A percentile compares a stretch with the other conserved stretches of the same genome.
phyloP scores from a whole-genome alignment of 2,797 vertebrate genomes.

The Lates japonicus region DNA sequence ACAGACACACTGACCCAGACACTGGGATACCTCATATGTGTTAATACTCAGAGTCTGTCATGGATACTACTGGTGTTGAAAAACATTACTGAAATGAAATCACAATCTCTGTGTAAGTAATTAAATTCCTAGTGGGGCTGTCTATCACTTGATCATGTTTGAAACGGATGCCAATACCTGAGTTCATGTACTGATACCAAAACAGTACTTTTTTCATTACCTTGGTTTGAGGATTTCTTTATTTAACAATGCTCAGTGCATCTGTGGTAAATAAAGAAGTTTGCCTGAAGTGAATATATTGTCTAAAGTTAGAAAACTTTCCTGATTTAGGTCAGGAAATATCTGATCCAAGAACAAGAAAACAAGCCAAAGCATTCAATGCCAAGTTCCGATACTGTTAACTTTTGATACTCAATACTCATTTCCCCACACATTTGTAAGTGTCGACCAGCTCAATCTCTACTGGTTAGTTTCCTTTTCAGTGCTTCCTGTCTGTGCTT shows the following conservation, averaged over 20 bases:
- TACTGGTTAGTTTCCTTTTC: neutral
- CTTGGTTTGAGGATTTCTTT: neutral
- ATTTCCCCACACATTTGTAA: neutral
- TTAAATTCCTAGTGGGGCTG: neutral
- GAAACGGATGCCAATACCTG: neutral
- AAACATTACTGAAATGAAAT: slow-evolving; percentile 28
- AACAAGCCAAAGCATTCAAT: neutral
- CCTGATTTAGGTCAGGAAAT: neutral
- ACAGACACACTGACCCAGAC: slow-evolving; percentile 70
- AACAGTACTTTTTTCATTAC: neutral
- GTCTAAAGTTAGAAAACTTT: neutral
- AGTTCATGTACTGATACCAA: neutral
- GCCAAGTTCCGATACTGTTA: neutral
- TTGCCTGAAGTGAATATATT: neutral
- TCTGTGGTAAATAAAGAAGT: neutral
- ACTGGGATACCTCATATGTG: slow-evolving; percentile 39
- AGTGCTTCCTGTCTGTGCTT: neutral
- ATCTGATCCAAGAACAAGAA: slow-evolving; percentile 5
- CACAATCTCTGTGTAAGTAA: slow-evolving; percentile 5
- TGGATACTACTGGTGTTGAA: slow-evolving; percentile 26
- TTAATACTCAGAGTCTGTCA: slow-evolving; percentile 47
- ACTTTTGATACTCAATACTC: neutral
- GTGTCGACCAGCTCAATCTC: too few relatives aligned
- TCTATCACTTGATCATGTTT: neutral
- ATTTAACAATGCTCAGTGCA: neutral